Evolutionary conservation across 2,888 invertebrate genomes (phyloP).

Genomic region (Cheilosia soror): DNA sequence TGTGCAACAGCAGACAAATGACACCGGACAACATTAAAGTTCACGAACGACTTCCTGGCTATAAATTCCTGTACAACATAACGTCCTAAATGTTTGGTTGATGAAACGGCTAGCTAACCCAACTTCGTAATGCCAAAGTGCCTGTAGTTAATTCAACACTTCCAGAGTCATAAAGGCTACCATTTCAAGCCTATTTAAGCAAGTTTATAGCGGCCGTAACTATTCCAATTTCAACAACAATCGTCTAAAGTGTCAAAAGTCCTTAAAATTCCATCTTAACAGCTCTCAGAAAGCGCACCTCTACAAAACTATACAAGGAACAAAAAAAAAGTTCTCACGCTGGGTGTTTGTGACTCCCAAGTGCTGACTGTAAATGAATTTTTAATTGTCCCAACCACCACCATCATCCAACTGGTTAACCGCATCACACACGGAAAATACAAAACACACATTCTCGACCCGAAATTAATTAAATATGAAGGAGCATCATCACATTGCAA

Average conservation of each 20-base stretch:
- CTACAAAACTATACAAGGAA: not conserved
- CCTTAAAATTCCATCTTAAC: constrained; percentile 15
- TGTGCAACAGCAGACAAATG: no score
- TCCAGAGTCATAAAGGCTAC: no score
- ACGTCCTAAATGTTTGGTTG: no score
- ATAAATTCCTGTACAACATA: no score
- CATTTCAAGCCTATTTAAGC: no score
- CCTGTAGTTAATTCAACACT: no score
- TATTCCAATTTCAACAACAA: no score
- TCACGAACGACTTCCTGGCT: no score
- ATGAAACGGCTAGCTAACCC: no score
- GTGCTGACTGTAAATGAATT: constrained; percentile 64
- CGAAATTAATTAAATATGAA: constrained; percentile 75
- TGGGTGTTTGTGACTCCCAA: constrained; percentile 15
- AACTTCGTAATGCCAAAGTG: no score
- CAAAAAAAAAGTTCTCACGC: constrained; percentile 33
- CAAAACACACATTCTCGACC: constrained; percentile 72
- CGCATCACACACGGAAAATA: constrained; percentile 59
- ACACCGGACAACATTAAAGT: no score
- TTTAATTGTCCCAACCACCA: constrained; percentile 64
- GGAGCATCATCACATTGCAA: constrained; percentile 71
- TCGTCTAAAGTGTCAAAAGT: constrained; percentile 3
- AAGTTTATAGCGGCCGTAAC: no score
- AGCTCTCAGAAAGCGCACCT: not conserved
- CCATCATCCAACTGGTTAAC: constrained; percentile 64